These are phyloP conservation scores for Pseudachorutes palmiensis DNA, from an alignment of 1,140 invertebrate genomes.

Conservation along the genomic window DNA sequence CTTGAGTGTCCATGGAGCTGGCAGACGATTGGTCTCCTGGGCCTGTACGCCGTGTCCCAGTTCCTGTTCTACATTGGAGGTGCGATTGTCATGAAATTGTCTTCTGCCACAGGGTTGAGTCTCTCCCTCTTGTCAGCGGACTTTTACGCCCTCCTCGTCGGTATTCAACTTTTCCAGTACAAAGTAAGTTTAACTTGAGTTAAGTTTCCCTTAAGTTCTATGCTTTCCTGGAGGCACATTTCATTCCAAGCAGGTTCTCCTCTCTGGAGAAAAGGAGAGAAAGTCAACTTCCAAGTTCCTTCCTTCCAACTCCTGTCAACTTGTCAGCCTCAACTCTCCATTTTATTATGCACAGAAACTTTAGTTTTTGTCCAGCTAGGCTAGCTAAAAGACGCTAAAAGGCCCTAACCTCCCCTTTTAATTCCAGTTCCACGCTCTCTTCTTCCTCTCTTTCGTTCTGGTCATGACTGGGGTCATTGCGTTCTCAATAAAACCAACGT, in stretches of 20 bases:
- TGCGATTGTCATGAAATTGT: conserved; percentile 64
- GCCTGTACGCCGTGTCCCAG: conserved; percentile 55
- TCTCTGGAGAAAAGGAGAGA: not conserved
- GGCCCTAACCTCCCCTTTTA: not conserved
- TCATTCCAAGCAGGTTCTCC: not conserved
- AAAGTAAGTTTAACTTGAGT: conserved; percentile 51
- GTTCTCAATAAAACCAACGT: conserved; percentile 41
- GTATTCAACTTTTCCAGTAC: conserved; percentile 71
- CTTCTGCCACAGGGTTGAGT: conserved; percentile 71
- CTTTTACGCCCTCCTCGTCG: conserved; percentile 73
- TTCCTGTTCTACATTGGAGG: conserved; percentile 70
- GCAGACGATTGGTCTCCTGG: conserved; percentile 50
- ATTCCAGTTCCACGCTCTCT: conserved; percentile 68
- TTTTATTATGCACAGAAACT: not conserved
- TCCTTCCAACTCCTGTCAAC: not conserved
- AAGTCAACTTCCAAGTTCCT: not conserved
- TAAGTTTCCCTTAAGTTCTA: not conserved
- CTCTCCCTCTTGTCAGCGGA: conserved; percentile 73
- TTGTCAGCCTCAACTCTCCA: not conserved
- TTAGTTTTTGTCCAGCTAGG: not conserved
- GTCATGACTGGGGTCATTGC: conserved; percentile 67
- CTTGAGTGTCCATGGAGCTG: conserved; percentile 46
- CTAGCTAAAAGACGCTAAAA: not conserved
- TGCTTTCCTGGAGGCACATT: not conserved
- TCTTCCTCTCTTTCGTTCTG: conserved; percentile 66